Evolutionary conservation across 2,797 vertebrate species (phyloP).

Genomic region (Hemitrygon akajei): DNA sequence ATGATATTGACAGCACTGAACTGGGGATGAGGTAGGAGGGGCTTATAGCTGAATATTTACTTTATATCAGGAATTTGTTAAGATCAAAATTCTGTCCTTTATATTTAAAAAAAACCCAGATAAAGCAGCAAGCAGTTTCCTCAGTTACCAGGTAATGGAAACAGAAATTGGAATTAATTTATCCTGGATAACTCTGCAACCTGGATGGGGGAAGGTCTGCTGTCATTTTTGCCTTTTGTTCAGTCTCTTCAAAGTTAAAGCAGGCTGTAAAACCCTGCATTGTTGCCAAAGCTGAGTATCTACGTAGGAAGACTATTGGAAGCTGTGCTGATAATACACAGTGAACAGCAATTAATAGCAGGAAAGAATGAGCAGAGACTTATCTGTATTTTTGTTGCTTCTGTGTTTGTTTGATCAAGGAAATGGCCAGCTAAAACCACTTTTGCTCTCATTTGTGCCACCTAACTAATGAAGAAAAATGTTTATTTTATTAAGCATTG

Average conservation of each 20-base stretch:
- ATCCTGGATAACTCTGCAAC: too few species aligned
- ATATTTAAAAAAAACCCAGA: not conserved
- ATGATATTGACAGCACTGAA: not conserved
- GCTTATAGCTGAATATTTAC: too few species aligned
- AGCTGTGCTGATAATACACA: not conserved
- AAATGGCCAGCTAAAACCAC: not conserved
- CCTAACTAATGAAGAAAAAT: not conserved
- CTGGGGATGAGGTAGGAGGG: too few species aligned
- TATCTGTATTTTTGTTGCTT: not conserved
- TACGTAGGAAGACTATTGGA: not conserved
- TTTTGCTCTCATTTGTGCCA: not conserved
- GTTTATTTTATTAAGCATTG: not conserved
- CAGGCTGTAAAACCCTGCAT: not conserved
- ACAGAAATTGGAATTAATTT: not conserved
- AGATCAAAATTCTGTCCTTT: not conserved
- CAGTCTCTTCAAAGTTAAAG: not conserved
- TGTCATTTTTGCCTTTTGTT: not conserved
- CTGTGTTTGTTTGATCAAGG: not conserved
- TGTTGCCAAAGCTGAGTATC: not conserved
- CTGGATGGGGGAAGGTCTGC: too few species aligned
- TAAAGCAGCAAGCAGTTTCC: not conserved
- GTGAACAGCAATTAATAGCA: not conserved
- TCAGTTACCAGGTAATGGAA: not conserved
- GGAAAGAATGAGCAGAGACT: not conserved
- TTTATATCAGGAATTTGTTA: not conserved